These are phyloP conservation scores for Temnothorax nylanderi DNA, from an alignment of 1,140 invertebrate genomes.

Conservation along the genomic window DNA sequence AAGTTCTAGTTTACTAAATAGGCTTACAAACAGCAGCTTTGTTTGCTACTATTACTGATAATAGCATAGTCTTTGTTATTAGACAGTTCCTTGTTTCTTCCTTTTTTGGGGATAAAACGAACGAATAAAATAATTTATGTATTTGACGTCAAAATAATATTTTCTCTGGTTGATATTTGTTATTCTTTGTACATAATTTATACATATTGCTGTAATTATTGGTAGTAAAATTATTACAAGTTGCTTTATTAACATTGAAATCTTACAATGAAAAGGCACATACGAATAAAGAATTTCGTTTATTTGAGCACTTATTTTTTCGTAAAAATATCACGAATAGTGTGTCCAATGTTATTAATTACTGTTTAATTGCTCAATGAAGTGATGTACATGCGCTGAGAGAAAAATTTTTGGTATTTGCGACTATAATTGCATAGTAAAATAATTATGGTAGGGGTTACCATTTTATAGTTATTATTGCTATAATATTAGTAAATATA, in stretches of 20 bases:
- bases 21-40: neutral
- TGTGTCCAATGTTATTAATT: neutral
- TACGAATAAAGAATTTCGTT: neutral
- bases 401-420: no score
- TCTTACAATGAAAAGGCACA: neutral
- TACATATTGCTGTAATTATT: neutral
- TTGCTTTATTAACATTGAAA: neutral
- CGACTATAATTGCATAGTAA: no score
- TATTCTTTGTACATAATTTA: neutral
- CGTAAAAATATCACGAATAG: neutral
- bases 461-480: no score
- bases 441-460: no score
- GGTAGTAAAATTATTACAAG: neutral
- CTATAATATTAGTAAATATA: no score
- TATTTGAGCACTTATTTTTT: neutral
- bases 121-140: neutral
- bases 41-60: neutral
- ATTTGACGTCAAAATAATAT: neutral
- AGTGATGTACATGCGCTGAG: neutral
- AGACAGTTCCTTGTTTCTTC: neutral
- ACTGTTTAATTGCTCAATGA: neutral
- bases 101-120: neutral
- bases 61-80: neutral
- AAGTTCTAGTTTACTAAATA: constrained; percentile 1
- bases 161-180: neutral